Evolutionary conservation across 2,888 invertebrate species (phyloP), one percentile per base, ranked within the genome.

Genomic region (Willowsia nigromaculata): DNA sequence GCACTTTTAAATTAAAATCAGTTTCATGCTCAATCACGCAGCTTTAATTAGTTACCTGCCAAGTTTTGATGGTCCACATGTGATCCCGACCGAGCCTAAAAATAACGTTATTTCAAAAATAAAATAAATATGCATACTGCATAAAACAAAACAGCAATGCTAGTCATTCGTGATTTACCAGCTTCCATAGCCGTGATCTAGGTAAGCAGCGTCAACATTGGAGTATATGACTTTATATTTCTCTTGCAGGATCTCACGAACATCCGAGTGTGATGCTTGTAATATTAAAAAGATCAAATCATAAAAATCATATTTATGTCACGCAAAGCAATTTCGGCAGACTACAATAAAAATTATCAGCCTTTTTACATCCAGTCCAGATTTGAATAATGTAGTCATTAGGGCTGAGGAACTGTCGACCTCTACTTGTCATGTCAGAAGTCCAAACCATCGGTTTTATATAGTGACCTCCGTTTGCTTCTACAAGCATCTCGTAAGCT

Each of bases 171-270:
- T 15, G 37, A 11, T 22, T 33, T 25, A 89, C 89, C 89, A 89
- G 27, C 85, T 85, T 71, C 89, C 89, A 50, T 87, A 97, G 93
- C 98, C 98, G 93, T 98, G 98, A 93, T 98, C 98, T 0, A 98
- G 95, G 93, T 98, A 98, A 0, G 97, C 94, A 0, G 97, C 97
- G 93, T 98, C 98, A 93, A 97, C 97, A 93, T 98, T 98, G 1
- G 97, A 97, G 90, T 98, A 95, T 90, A 98, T 97, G 25, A 97
- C 94, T 43, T 95, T 95, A 93, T 96, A 98, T 9, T 96, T 96
- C 88, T 96, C 96, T 76, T 95, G 94, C 1, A 97, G 94, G 0
- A 98, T 94, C 81, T 96, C 95, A 9, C 94, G 94, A n/a, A 94
- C 93, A 30, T 93, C 92, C 0, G 94, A 93, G 93, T 97, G 97